These are phyloP conservation scores for Rhyzopertha dominica DNA, from an alignment of 1,140 invertebrate genomes.

Conservation along the genomic window DNA sequence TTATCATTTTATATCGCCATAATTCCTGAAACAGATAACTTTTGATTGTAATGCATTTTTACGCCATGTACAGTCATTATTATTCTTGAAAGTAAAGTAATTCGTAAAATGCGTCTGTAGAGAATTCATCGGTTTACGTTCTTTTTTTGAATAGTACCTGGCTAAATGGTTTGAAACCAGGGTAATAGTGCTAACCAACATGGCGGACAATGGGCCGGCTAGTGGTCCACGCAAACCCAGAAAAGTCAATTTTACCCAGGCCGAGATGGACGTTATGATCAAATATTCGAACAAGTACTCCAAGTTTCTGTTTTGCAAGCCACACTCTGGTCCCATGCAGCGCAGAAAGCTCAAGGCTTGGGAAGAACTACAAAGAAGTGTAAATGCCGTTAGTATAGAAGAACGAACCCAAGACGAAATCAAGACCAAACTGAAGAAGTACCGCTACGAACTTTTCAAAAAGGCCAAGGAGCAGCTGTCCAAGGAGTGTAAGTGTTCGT, in stretches of 20 bases:
- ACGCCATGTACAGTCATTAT: too few species aligned
- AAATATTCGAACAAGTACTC: conserved; percentile 25
- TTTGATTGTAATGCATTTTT: too few species aligned
- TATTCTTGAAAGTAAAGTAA: too few species aligned
- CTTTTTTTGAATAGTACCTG: too few species aligned
- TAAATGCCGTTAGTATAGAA: conserved; percentile 30
- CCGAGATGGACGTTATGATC: conserved; percentile 27
- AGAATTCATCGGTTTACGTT: too few species aligned
- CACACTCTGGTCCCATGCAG: too few species aligned
- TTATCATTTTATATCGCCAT: too few species aligned
- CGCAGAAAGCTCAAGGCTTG: conserved; percentile 26
- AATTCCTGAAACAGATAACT: too few species aligned
- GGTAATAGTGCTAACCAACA: conserved; percentile 14
- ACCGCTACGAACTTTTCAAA: conserved; percentile 19
- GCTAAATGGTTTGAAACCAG: too few species aligned
- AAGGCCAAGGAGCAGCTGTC: neutral
- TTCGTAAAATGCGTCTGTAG: too few species aligned
- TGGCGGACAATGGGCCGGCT: conserved; percentile 22
- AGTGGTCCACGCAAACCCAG: conserved; percentile 21
- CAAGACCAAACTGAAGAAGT: conserved; percentile 37
- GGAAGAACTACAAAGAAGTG: conserved; percentile 25
- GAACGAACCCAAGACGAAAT: conserved; percentile 30
- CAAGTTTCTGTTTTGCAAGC: too few species aligned
- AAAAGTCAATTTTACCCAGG: conserved; percentile 31
- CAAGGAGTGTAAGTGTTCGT: neutral